phyloP scores from a whole-genome alignment of 2,888 invertebrate species.

The Folsomia candida region DNA sequence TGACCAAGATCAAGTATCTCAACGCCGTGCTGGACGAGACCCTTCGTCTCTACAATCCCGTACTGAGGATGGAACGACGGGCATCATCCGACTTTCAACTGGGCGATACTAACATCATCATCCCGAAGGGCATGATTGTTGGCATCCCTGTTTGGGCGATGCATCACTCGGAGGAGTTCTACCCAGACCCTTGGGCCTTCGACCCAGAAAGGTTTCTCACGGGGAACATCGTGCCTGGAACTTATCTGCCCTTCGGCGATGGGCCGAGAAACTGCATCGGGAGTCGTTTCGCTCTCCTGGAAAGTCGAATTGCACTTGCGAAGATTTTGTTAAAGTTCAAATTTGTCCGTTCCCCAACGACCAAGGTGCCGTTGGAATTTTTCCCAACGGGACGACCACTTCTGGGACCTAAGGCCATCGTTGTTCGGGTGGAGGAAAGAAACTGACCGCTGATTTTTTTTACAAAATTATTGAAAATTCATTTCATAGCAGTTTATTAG shows the following conservation, averaged over 20 bases:
- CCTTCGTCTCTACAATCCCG: conserved; percentile 12
- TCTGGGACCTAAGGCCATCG: conserved; percentile 6
- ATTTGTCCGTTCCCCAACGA: background rate
- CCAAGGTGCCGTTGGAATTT: conserved; percentile 12
- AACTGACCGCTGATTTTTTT: too few species aligned
- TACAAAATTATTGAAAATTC: too few species aligned
- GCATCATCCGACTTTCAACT: conserved; percentile 5
- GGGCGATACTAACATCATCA: background rate
- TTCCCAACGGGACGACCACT: conserved; percentile 18
- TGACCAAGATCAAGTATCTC: background rate
- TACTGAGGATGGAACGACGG: conserved; percentile 13
- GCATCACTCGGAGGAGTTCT: conserved; percentile 18
- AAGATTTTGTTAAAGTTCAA: conserved; percentile 22
- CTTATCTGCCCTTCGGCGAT: conserved; percentile 22
- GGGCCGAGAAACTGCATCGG: conserved; percentile 27
- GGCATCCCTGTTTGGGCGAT: background rate
- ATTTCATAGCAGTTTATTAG: too few species aligned
- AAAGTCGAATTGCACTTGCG: conserved; percentile 20
- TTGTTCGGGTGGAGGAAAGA: conserved; percentile 5
- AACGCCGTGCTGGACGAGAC: conserved; percentile 14
- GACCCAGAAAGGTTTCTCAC: conserved; percentile 28
- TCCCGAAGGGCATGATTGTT: conserved; percentile 20
- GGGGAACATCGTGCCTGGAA: conserved; percentile 12
- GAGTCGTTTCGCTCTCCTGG: conserved; percentile 28
- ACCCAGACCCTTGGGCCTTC: conserved; percentile 18